These are phyloP conservation scores for Rachycentron canadum DNA, from an alignment of 2,797 vertebrate genomes.

Conservation along the genomic window DNA sequence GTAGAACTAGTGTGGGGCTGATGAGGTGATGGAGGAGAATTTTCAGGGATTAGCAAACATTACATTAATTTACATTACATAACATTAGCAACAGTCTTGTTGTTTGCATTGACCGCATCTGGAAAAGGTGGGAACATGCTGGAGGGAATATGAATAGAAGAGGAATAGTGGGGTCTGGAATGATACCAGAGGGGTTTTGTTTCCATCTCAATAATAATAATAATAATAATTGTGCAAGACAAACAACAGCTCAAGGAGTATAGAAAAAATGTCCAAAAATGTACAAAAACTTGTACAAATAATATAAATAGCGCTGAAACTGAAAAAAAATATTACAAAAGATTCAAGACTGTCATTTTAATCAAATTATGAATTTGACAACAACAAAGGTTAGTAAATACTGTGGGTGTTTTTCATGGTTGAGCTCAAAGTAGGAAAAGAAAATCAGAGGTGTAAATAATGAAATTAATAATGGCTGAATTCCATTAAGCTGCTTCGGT, in stretches of 20 bases:
- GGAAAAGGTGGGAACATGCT: background rate
- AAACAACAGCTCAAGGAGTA: background rate
- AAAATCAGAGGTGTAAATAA: background rate
- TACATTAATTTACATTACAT: no score
- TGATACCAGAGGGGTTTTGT: background rate
- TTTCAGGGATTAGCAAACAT: background rate
- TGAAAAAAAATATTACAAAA: background rate
- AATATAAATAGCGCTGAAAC: background rate
- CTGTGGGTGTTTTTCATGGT: background rate
- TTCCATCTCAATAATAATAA: no score
- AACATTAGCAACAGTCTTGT: background rate
- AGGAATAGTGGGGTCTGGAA: background rate
- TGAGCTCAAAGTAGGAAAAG: background rate
- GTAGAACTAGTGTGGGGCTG: background rate
- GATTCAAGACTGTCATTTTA: background rate
- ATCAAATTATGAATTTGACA: background rate
- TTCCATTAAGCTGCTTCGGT: background rate
- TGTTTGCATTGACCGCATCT: background rate
- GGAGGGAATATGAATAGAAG: background rate
- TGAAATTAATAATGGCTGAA: background rate
- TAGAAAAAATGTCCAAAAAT: background rate
- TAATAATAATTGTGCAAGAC: background rate
- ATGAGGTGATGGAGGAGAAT: background rate
- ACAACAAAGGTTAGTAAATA: background rate
- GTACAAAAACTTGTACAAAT: background rate